phyloP scores from a whole-genome alignment of 2,113 vertebrate species.

The Mormoops blainvillei region DNA sequence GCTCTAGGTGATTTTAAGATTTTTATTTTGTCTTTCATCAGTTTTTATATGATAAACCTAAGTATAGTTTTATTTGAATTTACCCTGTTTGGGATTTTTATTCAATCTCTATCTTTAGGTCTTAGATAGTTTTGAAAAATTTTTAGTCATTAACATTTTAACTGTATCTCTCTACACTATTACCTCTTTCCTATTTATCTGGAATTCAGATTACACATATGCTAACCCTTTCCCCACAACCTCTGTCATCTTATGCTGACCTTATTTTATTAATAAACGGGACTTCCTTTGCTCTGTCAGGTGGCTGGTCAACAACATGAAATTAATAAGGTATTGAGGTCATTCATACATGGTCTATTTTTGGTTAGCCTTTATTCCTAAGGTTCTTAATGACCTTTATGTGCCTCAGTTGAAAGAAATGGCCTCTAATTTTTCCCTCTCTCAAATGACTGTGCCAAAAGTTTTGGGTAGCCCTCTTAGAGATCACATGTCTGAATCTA shows the following conservation, averaged over 20 bases:
- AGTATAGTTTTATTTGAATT: background rate
- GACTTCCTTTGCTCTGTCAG: background rate
- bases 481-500: background rate
- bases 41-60: background rate
- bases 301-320: background rate
- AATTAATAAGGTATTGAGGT: background rate
- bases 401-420: background rate
- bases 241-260: background rate
- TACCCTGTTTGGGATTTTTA: background rate
- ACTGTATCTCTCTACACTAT: background rate
- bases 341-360: background rate
- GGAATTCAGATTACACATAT: background rate
- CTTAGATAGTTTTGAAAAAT: background rate
- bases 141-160: background rate
- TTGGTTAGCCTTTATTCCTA: background rate
- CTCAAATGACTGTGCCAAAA: background rate
- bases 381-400: background rate
- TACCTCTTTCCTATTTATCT: background rate
- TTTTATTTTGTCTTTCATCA: background rate
- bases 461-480: background rate
- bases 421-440: background rate
- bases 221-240: background rate
- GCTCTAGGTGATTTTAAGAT: background rate
- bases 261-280: background rate
- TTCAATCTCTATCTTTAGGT: background rate